These are phyloP conservation scores for Helleia helle DNA, from an alignment of 2,888 invertebrate species.

Conservation along the genomic window DNA sequence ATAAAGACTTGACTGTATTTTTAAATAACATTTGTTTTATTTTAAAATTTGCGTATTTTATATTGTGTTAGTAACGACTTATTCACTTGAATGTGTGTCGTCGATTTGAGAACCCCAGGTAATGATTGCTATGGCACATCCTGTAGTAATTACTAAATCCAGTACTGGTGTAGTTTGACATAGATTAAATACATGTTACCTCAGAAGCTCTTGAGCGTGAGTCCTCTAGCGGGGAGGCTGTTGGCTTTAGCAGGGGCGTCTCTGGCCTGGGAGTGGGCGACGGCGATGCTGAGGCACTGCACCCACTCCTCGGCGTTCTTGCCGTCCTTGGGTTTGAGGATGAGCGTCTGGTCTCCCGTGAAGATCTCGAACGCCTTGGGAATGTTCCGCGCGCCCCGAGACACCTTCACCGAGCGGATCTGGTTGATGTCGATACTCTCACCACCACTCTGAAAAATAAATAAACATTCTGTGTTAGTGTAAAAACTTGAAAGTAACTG, in stretches of 20 bases:
- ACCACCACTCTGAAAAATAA: conserved; percentile 80
- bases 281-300: conserved; percentile 93
- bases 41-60: too few relatives aligned
- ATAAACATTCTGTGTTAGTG: neutral
- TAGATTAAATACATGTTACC: conserved; percentile 5
- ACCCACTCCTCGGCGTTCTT: conserved; percentile 98
- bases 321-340: conserved; percentile 94
- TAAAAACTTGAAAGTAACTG: too few relatives aligned
- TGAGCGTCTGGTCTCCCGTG: conserved; percentile 92
- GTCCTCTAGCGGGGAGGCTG: conserved; percentile 62
- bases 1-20: too few relatives aligned
- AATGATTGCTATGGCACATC: too few relatives aligned
- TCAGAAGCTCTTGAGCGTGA: conserved; percentile 63
- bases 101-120: too few relatives aligned
- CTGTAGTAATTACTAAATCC: too few relatives aligned
- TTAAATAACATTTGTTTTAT: too few relatives aligned
- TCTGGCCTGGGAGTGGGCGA: conserved; percentile 87
- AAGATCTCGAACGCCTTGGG: conserved; percentile 98
- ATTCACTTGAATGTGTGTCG: too few relatives aligned
- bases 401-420: conserved; percentile 95
- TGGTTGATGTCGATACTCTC: conserved; percentile 93
- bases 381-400: conserved; percentile 91
- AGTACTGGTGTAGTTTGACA: too few relatives aligned
- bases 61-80: too few relatives aligned
- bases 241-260: conserved; percentile 69